A percentile compares a stretch with the other conserved stretches of the same genome.
Evolutionary conservation across 2,888 invertebrate species (phyloP).

Genomic region (Hirtodrosophila alboralis): DNA sequence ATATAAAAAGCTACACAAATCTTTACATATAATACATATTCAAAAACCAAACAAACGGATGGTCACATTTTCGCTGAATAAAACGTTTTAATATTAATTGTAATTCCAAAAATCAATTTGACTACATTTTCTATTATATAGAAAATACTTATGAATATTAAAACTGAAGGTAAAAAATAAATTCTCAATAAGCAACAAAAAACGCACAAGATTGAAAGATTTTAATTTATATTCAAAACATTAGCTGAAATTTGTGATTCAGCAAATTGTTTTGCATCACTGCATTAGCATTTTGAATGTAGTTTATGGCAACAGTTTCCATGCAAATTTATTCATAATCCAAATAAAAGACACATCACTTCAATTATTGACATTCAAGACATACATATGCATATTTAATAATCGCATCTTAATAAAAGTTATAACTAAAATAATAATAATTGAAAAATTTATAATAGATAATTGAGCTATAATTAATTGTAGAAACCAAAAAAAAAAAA

Average conservation of each 20-base stretch:
- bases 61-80: conserved; percentile 45
- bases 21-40: conserved; percentile 36
- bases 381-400: conserved; percentile 60
- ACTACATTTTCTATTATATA: conserved; percentile 74
- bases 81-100: conserved; percentile 60
- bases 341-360: conserved; percentile 26
- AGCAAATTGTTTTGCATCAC: conserved; percentile 10
- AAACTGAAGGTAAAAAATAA: conserved; percentile 15
- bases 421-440: conserved; percentile 19
- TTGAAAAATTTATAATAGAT: conserved; percentile 47
- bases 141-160: conserved; percentile 47
- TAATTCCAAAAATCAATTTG: conserved; percentile 37
- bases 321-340: conserved; percentile 38
- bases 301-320: conserved; percentile 16
- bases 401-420: conserved; percentile 45
- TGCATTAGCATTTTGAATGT: conserved; percentile 23
- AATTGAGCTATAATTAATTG: conserved; percentile 55
- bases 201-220: conserved; percentile 64
- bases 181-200: conserved; percentile 51
- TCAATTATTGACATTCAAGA: conserved; percentile 48
- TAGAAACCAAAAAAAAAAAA: too few relatives aligned
- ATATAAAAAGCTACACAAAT: conserved; percentile 34
- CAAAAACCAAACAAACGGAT: conserved; percentile 9
- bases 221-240: conserved; percentile 6
- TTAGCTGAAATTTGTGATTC: conserved; percentile 30